Evolutionary conservation across 1,140 invertebrate genomes (phyloP).

Genomic region (Hesperophylax magnus): DNA sequence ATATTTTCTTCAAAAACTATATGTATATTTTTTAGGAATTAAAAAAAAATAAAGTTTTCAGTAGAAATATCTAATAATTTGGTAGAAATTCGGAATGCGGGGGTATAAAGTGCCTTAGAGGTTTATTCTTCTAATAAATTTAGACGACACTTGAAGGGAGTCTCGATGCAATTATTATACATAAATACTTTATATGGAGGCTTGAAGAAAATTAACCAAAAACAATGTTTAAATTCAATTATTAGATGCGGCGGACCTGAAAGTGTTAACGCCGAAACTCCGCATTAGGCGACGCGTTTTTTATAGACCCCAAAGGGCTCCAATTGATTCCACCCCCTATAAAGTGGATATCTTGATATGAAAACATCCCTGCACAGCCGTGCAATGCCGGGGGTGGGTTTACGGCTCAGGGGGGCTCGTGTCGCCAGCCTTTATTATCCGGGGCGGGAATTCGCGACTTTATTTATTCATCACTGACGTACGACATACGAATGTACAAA

Average conservation of each 20-base stretch:
- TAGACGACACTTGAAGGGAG: too few relatives aligned
- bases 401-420: slow-evolving; percentile 28
- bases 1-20: too few relatives aligned
- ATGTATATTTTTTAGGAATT: too few relatives aligned
- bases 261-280: slow-evolving; percentile 13
- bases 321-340: slow-evolving; percentile 41
- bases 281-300: slow-evolving; percentile 43
- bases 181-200: too few relatives aligned
- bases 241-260: neutral
- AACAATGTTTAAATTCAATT: neutral
- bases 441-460: neutral
- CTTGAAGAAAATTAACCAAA: too few relatives aligned
- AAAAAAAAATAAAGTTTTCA: too few relatives aligned
- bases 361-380: slow-evolving; percentile 42
- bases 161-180: too few relatives aligned
- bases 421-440: neutral
- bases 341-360: slow-evolving; percentile 46
- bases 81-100: too few relatives aligned
- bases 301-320: slow-evolving; percentile 44
- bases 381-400: slow-evolving; percentile 33
- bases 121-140: too few relatives aligned
- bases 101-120: too few relatives aligned
- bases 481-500: too few relatives aligned
- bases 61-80: too few relatives aligned
- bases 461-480: neutral